Evolutionary conservation across 2,113 vertebrate species (phyloP).

Genomic region (Verasper variegatus): DNA sequence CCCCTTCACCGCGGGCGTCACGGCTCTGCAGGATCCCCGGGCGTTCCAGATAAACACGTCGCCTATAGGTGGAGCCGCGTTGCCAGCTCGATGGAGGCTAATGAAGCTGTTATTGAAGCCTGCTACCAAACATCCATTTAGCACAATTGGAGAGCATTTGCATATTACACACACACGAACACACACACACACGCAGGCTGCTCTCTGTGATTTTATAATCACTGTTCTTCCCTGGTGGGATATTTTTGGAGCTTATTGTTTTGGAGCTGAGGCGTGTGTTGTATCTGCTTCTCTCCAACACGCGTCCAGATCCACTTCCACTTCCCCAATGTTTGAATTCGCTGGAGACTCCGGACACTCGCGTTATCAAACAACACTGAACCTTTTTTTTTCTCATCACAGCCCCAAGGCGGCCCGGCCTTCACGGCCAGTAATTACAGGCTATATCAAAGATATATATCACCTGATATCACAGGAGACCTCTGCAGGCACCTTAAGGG

Average conservation of each 20-base stretch:
- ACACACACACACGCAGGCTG: background rate
- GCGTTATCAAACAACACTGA: conserved; percentile 65
- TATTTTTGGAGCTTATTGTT: conserved; percentile 47
- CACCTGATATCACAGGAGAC: conserved; percentile 73
- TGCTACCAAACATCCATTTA: conserved; percentile 35
- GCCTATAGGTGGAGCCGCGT: conserved; percentile 42
- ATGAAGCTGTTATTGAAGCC: conserved; percentile 46
- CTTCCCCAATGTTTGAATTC: conserved; percentile 34
- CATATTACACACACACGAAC: conserved; percentile 16
- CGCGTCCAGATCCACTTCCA: conserved; percentile 25
- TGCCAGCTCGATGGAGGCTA: conserved; percentile 19
- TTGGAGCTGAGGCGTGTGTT: conserved; percentile 31
- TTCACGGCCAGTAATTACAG: conserved; percentile 81
- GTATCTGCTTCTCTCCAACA: conserved; percentile 28
- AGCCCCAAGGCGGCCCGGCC: conserved; percentile 64
- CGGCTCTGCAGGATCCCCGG: conserved; percentile 27
- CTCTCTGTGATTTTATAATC: conserved; percentile 35
- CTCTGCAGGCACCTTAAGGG: conserved; percentile 71
- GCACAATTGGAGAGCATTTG: conserved; percentile 52
- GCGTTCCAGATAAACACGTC: conserved; percentile 52
- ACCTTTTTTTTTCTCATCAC: conserved; percentile 63
- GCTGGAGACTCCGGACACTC: conserved; percentile 38
- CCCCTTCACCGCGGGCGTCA: conserved; percentile 29
- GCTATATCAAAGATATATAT: conserved; percentile 82
- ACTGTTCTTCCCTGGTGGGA: conserved; percentile 33